phyloP scores from a whole-genome alignment of 2,797 vertebrate genomes.

The Peromyscus attwateri region DNA sequence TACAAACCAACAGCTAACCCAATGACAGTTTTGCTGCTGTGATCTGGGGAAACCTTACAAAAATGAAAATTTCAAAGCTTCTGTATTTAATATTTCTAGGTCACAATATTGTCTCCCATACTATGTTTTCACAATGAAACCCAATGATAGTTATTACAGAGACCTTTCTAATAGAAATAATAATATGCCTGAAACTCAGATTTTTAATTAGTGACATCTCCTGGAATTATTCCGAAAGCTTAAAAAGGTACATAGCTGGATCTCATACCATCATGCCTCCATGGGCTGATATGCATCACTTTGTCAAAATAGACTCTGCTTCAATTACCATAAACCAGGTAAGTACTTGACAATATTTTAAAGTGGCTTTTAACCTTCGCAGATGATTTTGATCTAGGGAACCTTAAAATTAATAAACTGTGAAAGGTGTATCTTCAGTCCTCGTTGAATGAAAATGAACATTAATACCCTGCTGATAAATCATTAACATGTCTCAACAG shows the following conservation, averaged over 20 bases:
- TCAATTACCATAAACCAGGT: conserved; percentile 65
- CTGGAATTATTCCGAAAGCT: conserved; percentile 58
- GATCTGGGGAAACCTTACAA: background rate
- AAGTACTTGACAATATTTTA: conserved; percentile 68
- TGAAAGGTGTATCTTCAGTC: conserved; percentile 69
- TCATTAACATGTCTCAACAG: conserved; percentile 76
- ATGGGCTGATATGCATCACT: conserved; percentile 37
- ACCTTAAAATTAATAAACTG: conserved; percentile 80
- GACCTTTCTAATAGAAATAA: background rate
- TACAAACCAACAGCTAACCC: conserved; percentile 19
- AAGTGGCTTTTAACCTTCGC: conserved; percentile 73
- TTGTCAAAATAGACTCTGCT: conserved; percentile 72
- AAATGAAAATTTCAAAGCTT: conserved; percentile 52
- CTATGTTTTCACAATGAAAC: conserved; percentile 59
- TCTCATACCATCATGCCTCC: conserved; percentile 39
- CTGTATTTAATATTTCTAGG: conserved; percentile 28
- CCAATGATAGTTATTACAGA: conserved; percentile 32
- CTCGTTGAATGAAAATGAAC: conserved; percentile 76
- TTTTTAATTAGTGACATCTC: conserved; percentile 57
- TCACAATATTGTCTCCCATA: conserved; percentile 41
- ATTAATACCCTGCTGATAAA: conserved; percentile 72
- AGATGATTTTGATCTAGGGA: conserved; percentile 77
- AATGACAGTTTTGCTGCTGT: background rate
- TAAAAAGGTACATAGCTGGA: conserved; percentile 46
- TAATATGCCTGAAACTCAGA: background rate